Conservation (phyloP, 2,888 invertebrate genomes). For the Bursaphelenchus okinawaensis region DNA sequence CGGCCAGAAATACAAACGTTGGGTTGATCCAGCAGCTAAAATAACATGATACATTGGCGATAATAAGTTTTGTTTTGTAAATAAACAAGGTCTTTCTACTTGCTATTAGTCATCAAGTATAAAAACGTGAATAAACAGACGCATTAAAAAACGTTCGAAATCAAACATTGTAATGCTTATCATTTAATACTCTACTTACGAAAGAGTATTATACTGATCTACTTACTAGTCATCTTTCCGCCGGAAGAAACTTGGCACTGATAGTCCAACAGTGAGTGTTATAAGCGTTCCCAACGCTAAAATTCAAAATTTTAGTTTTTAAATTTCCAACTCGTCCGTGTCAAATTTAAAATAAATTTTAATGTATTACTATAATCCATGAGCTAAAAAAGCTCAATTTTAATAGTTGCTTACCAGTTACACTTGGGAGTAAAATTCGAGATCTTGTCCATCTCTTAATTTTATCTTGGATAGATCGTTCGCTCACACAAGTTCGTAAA, state of each 20-base stretch:
- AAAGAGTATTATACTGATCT: too few relatives aligned
- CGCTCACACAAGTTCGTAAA: slow-evolving; percentile 10
- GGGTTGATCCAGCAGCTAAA: slow-evolving; percentile 45
- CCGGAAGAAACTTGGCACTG: slow-evolving; percentile 24
- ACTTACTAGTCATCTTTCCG: slow-evolving; percentile 12
- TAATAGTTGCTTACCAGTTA: background rate
- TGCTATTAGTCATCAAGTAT: background rate
- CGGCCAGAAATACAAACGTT: slow-evolving; percentile 33
- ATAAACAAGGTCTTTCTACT: background rate
- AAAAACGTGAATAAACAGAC: too few relatives aligned
- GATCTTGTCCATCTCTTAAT: slow-evolving; percentile 1
- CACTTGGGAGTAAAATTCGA: background rate
- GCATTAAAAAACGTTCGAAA: too few relatives aligned
- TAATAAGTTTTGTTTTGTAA: too few relatives aligned
- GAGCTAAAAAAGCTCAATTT: too few relatives aligned
- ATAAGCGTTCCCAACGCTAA: slow-evolving; percentile 22
- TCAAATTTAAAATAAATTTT: background rate
- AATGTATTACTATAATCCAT: background rate
- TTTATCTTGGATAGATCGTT: background rate
- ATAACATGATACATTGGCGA: background rate
- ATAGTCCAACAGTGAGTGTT: slow-evolving; percentile 23
- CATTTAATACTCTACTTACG: too few relatives aligned
- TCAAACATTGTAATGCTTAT: too few relatives aligned
- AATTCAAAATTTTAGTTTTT: background rate
- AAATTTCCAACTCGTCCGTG: background rate